A percentile compares a stretch with the other conserved stretches of the same genome.
Evolutionary conservation across 1,140 invertebrate species (phyloP).

Genomic region (Teleogryllus occipitalis): DNA sequence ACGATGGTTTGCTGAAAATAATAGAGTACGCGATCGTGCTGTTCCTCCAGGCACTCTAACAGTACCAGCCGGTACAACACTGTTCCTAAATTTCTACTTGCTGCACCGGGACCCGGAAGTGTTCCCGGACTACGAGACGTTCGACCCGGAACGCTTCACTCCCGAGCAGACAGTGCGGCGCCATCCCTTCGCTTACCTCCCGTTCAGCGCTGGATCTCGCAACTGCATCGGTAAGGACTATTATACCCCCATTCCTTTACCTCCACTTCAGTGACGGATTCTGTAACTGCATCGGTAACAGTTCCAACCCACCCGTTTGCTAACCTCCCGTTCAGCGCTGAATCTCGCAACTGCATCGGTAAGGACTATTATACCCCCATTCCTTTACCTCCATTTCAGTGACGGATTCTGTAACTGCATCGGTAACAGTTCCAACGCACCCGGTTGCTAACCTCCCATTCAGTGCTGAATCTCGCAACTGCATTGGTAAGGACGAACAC

Average conservation of each 20-base stretch:
- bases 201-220: slow-evolving; percentile 43
- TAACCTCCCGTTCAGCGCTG: too few species aligned
- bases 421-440: slow-evolving; percentile 14
- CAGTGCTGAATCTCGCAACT: too few species aligned
- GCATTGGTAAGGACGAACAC: too few species aligned
- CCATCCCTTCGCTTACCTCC: slow-evolving; percentile 35
- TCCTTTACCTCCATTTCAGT: slow-evolving; percentile 42
- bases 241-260: too few species aligned
- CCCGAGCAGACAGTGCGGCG: slow-evolving; percentile 30
- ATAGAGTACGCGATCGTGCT: too few species aligned
- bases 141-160: slow-evolving; percentile 48
- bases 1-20: too few species aligned
- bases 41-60: slow-evolving; percentile 20
- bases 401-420: slow-evolving; percentile 45
- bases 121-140: slow-evolving; percentile 45
- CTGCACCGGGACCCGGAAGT: slow-evolving; percentile 32
- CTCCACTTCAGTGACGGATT: too few species aligned
- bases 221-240: slow-evolving; percentile 38
- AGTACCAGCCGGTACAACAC: slow-evolving; percentile 23
- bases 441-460: too few species aligned
- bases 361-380: slow-evolving; percentile 18
- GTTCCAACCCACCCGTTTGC: too few species aligned
- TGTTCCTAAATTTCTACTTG: slow-evolving; percentile 20
- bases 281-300: too few species aligned
- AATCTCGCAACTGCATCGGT: too few species aligned